Evolutionary conservation across 2,113 vertebrate genomes (phyloP).

Genomic region (Cebus imitator): DNA sequence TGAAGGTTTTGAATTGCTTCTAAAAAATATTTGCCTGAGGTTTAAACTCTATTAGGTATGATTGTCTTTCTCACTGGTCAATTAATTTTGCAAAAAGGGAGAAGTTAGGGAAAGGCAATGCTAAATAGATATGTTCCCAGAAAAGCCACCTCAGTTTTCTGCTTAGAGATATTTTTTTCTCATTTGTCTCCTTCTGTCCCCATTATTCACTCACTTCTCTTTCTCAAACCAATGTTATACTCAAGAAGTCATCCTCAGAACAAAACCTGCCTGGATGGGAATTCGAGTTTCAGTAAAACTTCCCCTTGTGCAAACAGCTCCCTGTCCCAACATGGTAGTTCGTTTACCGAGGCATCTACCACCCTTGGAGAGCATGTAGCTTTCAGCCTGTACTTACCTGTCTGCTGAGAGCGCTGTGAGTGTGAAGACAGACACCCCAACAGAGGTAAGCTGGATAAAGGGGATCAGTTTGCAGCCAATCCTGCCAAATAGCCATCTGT

Average conservation of each 20-base stretch:
- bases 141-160: constrained; percentile 6
- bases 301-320: not conserved
- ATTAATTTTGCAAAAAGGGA: constrained; percentile 41
- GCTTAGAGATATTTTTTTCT: not conserved
- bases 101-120: not conserved
- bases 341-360: not conserved
- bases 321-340: not conserved
- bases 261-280: not conserved
- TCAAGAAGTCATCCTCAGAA: constrained; percentile 12
- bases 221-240: constrained; percentile 17
- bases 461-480: constrained; percentile 97
- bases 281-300: constrained; percentile 11
- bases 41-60: constrained; percentile 9
- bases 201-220: constrained; percentile 24
- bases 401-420: constrained; percentile 97
- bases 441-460: constrained; percentile 97
- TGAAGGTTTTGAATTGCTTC: not conserved
- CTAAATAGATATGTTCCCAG: not conserved
- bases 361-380: not conserved
- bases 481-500: constrained; percentile 96
- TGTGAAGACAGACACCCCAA: constrained; percentile 98
- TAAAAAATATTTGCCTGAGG: constrained; percentile 21
- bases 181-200: not conserved
- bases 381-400: constrained; percentile 87
- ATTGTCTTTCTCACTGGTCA: not conserved